A percentile compares a stretch with the other conserved stretches of the same genome.
These are phyloP conservation scores for Zophobas atratus DNA, from an alignment of 1,140 invertebrate genomes.

Conservation along the genomic window DNA sequence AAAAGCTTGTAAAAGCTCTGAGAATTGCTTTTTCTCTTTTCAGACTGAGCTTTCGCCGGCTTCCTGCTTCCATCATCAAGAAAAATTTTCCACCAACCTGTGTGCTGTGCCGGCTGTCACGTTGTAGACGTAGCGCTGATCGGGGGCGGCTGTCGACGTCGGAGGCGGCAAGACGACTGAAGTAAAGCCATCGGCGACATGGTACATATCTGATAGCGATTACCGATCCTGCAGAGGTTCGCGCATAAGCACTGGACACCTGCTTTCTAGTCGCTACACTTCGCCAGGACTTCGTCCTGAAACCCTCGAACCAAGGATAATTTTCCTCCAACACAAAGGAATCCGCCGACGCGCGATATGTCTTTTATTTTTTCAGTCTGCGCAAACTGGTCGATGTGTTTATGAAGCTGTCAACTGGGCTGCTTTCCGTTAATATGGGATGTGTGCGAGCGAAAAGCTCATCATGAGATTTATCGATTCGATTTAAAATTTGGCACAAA, in stretches of 20 bases:
- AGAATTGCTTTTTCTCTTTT: neutral
- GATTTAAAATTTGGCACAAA: neutral
- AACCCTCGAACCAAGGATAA: slow-evolving; percentile 42
- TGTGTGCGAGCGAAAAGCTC: neutral
- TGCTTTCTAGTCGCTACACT: slow-evolving; percentile 53
- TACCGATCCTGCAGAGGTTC: slow-evolving; percentile 60
- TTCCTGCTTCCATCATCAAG: neutral
- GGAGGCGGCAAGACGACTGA: slow-evolving; percentile 61
- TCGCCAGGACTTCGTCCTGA: slow-evolving; percentile 49
- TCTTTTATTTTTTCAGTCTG: slow-evolving; percentile 45
- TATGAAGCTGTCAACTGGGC: slow-evolving; percentile 42
- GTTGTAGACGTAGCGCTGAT: slow-evolving; percentile 29
- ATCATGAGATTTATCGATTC: neutral
- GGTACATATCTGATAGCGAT: slow-evolving; percentile 64
- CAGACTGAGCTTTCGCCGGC: neutral
- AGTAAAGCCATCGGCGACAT: slow-evolving; percentile 60
- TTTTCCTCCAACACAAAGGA: slow-evolving; percentile 46
- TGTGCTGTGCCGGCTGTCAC: slow-evolving; percentile 42
- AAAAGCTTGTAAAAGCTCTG: too few relatives aligned
- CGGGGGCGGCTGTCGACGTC: slow-evolving; percentile 47
- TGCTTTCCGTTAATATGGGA: neutral
- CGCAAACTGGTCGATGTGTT: slow-evolving; percentile 44
- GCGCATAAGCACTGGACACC: slow-evolving; percentile 65
- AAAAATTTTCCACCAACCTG: slow-evolving; percentile 44
- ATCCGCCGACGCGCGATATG: slow-evolving; percentile 35